A percentile compares a stretch with the other conserved stretches of the same genome.
phyloP scores from a whole-genome alignment of 2,888 invertebrate genomes.

The Volucella zonaria region DNA sequence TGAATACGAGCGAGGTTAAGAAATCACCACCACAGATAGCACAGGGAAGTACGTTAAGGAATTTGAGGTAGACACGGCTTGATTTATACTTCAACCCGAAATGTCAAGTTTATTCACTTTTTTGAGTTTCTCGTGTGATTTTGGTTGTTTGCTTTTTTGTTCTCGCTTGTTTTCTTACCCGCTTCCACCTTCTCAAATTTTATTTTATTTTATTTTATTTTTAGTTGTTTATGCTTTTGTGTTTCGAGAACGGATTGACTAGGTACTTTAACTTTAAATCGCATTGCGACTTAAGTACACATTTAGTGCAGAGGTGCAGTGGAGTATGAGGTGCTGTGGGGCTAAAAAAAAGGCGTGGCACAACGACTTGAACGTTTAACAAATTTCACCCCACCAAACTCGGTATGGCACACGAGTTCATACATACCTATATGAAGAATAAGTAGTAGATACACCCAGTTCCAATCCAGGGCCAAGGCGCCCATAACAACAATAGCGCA shows the following conservation, averaged over 20 bases:
- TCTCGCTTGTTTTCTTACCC: constrained; percentile 33
- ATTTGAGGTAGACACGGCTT: constrained; percentile 67
- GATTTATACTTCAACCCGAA: constrained; percentile 73
- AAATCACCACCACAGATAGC: constrained; percentile 42
- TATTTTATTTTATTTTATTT: constrained; percentile 3
- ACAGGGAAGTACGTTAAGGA: constrained; percentile 70
- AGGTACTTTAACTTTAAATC: background rate
- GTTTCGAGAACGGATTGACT: constrained; percentile 5
- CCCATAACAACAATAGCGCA: constrained; percentile 2
- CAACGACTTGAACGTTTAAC: background rate
- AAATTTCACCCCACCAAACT: background rate
- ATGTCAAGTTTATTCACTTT: constrained; percentile 74
- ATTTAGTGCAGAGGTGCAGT: constrained; percentile 11
- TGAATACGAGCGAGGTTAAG: constrained; percentile 28
- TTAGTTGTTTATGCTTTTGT: constrained; percentile 10
- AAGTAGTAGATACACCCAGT: background rate
- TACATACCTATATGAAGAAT: background rate
- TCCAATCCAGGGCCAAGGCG: background rate
- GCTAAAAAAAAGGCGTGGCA: background rate
- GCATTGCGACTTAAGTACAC: constrained; percentile 33
- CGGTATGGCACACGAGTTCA: no score
- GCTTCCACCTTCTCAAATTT: constrained; percentile 34
- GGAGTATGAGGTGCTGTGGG: background rate
- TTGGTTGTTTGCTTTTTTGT: constrained; percentile 32
- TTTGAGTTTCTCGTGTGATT: constrained; percentile 40